Evolutionary conservation across 2,888 invertebrate species (phyloP), one percentile per base, ranked within the genome.

Genomic region (Hirtodrosophila histrioides): DNA sequence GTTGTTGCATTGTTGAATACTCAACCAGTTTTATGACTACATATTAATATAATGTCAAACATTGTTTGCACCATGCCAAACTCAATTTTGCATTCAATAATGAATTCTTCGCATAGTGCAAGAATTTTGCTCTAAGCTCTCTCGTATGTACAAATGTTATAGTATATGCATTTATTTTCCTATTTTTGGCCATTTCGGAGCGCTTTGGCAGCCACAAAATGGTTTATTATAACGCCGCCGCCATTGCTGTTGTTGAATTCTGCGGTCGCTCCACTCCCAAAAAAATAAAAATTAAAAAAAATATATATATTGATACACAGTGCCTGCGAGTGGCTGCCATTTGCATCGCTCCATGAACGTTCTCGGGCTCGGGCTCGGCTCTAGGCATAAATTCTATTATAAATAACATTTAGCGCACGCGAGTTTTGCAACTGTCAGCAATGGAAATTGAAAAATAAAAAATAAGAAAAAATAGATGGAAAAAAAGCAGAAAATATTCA

Each of bases 301-400:
- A 23, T 8, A 31, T 31, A 31, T 31, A 9, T 37, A 54, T 54
- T 60, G 65, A 76, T 58, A 70, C 57, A 64, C 24, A 37, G 35
- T 37, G 43, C 76, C 66, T 64, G 72, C 75, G 82, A 75, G 72
- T 63, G 71, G 55, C 77, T 77, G 85, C 79, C 82, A 85, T 85
- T 79, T 85, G 86, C 82, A 83, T 85, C 69, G 76, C 55, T 50
- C 58, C 78, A 57, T 61, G 36, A 33, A 46, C 45, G n/a, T n/a
- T n/a, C n/a, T n/a, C n/a, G n/a, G n/a, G n/a, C n/a, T n/a, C n/a
- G 61, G 27, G 57, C 37, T 43, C 39, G 62, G 48, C 61, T 68
- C 68, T 84, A 82, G 82, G 82, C 82, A 83, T 82, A 83, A 83
- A 83, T 85, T 85, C 79, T 82, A 79, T 83, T 83, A 83, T 83